These are phyloP conservation scores for Mustelus asterias DNA, from an alignment of 2,113 vertebrate species.

Conservation along the genomic window DNA sequence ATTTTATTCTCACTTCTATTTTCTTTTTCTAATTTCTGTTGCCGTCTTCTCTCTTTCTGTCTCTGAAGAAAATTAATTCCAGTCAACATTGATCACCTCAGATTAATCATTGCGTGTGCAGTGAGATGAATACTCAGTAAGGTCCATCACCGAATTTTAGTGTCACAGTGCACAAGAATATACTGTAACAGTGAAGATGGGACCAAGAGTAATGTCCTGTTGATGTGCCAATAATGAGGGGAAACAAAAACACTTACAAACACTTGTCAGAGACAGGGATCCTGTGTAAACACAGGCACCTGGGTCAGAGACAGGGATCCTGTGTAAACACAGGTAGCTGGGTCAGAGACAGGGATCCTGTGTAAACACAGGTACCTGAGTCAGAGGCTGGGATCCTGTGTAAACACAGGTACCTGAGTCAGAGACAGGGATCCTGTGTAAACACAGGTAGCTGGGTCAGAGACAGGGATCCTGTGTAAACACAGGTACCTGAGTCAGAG, in stretches of 20 bases:
- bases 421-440: background rate
- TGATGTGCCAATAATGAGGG: background rate
- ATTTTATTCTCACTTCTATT: constrained; percentile 19
- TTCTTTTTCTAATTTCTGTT: constrained; percentile 52
- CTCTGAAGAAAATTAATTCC: constrained; percentile 47
- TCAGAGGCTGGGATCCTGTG: background rate
- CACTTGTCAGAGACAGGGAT: background rate
- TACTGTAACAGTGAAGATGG: background rate
- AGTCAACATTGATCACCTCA: background rate
- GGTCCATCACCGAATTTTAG: background rate
- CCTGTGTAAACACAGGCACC: background rate
- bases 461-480: no score
- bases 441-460: background rate
- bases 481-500: background rate
- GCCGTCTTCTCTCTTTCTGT: constrained; percentile 57
- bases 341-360: background rate
- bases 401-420: background rate
- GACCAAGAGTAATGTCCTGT: no score
- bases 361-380: background rate
- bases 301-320: background rate
- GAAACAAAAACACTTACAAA: background rate
- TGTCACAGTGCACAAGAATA: background rate
- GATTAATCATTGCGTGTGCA: background rate
- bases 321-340: background rate
- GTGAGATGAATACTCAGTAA: background rate